Percentiles rank a stretch among this genome's conserved stretches.
Evolutionary conservation across 2,888 invertebrate species (phyloP).

Genomic region (Dryadula phaetusa): DNA sequence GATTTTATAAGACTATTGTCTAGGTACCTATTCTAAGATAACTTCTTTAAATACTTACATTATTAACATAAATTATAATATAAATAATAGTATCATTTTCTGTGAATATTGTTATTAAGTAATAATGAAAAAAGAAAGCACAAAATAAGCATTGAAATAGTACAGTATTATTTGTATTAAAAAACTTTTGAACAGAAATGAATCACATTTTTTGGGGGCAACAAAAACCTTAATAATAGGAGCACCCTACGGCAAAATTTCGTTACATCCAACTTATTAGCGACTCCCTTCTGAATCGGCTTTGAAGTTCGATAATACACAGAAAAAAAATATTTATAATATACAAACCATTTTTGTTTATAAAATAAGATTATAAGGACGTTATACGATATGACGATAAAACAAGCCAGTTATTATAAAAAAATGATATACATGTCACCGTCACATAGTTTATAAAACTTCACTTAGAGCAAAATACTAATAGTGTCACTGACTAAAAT

Average conservation of each 20-base stretch:
- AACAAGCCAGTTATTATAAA: neutral
- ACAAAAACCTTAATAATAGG: constrained; percentile 18
- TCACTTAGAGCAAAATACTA: constrained; percentile 6
- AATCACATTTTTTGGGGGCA: constrained; percentile 11
- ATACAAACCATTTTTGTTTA: neutral
- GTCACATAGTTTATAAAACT: neutral
- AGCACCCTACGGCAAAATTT: constrained; percentile 27
- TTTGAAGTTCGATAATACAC: neutral
- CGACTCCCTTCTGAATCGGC: constrained; percentile 9
- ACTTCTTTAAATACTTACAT: neutral
- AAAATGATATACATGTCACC: neutral
- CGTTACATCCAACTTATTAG: constrained; percentile 23
- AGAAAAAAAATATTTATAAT: neutral
- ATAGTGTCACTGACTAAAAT: constrained; percentile 62
- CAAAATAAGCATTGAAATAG: neutral
- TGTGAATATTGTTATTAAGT: neutral
- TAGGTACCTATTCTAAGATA: neutral
- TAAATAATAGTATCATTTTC: neutral
- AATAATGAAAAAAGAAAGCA: no score
- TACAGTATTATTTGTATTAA: constrained; percentile 7
- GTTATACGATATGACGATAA: no score
- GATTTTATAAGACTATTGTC: constrained; percentile 13
- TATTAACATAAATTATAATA: neutral
- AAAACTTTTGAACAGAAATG: constrained; percentile 11
- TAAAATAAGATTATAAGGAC: neutral